A percentile compares a stretch with the other conserved stretches of the same genome.
Conservation (phyloP, 1,140 invertebrate species). For the Nasonia longicornis region DNA sequence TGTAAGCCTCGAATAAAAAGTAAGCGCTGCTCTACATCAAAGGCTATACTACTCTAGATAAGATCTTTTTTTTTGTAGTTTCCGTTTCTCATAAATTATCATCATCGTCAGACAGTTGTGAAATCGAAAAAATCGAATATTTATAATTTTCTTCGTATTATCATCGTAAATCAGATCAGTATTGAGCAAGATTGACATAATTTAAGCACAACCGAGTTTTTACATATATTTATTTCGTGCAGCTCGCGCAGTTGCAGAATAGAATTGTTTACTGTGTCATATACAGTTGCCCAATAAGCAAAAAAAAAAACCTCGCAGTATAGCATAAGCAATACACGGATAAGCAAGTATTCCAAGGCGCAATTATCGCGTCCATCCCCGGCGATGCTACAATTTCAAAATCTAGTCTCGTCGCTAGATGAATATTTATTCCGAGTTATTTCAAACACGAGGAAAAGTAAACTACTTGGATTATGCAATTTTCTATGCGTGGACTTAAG, state of each 20-base stretch:
- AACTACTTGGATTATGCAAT: slow-evolving; percentile 26
- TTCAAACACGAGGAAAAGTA: neutral
- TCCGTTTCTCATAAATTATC: neutral
- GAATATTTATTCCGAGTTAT: neutral
- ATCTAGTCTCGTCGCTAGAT: neutral
- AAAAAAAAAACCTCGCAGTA: too few species aligned
- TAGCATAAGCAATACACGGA: too few species aligned
- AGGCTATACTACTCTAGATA: neutral
- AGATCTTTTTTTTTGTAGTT: neutral
- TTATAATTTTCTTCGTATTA: too few species aligned
- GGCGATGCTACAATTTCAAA: neutral
- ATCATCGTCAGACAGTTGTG: neutral
- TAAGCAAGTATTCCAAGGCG: too few species aligned
- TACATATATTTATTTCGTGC: neutral
- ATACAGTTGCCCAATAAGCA: too few species aligned
- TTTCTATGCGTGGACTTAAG: neutral
- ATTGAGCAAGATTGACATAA: neutral
- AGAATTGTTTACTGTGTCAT: too few species aligned
- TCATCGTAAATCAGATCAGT: neutral
- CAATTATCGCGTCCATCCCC: neutral
- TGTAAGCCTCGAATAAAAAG: too few species aligned
- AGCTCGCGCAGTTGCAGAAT: neutral
- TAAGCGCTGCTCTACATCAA: too few species aligned
- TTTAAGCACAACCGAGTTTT: neutral
- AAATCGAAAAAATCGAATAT: neutral